Percentiles rank a stretch among this genome's conserved stretches.
Conservation (phyloP, 2,797 vertebrate genomes). For the Galaxias olidus region DNA sequence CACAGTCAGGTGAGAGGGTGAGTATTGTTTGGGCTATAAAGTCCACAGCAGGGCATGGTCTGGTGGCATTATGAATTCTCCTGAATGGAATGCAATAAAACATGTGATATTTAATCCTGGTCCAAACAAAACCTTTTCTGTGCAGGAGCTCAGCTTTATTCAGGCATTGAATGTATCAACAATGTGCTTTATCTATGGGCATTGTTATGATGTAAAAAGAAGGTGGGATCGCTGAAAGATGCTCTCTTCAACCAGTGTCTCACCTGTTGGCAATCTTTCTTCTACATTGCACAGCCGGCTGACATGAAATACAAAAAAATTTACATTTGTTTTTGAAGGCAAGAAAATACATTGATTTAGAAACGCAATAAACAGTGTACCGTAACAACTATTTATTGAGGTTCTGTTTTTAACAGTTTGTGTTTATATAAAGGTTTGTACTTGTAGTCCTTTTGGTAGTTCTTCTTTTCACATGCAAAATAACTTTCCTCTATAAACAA, state of each 20-base stretch:
- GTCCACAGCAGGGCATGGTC: conserved; percentile 49
- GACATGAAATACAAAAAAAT: too few species aligned
- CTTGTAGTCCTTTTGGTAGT: too few species aligned
- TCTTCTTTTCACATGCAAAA: too few species aligned
- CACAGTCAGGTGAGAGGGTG: background rate
- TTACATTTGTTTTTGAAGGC: too few species aligned
- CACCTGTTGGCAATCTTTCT: background rate
- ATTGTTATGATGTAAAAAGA: conserved; percentile 52
- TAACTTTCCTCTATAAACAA: too few species aligned
- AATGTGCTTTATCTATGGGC: conserved; percentile 41
- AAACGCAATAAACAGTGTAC: too few species aligned
- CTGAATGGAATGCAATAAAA: conserved; percentile 61
- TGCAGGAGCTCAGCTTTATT: conserved; percentile 49
- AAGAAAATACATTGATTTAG: too few species aligned
- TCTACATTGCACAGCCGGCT: too few species aligned
- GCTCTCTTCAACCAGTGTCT: background rate
- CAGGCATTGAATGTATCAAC: conserved; percentile 60
- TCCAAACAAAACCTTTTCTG: conserved; percentile 54
- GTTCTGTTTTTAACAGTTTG: too few species aligned
- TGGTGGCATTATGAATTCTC: conserved; percentile 38
- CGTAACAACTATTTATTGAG: too few species aligned
- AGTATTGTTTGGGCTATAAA: conserved; percentile 18
- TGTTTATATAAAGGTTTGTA: too few species aligned
- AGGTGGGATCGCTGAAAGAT: conserved; percentile 42
- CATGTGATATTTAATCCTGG: conserved; percentile 57